Evolutionary conservation across 2,113 vertebrate species (phyloP), one percentile per base, ranked within the genome.

Genomic region (Microcebus jonahi): DNA sequence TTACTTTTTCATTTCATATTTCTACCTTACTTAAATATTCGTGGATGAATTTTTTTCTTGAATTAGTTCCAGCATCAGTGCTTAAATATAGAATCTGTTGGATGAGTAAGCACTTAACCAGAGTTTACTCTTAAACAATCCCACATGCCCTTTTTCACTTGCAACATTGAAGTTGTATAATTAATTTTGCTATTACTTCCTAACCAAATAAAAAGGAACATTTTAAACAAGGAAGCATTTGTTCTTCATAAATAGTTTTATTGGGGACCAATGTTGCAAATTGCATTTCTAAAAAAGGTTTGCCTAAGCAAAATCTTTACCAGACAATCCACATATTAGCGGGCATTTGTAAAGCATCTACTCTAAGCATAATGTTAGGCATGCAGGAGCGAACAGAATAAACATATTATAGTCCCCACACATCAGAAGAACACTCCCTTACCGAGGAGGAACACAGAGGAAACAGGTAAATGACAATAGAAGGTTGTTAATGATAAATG

Each of bases 1-100:
- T 96, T 48, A 12, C 3, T 48, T 70, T 94, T 91, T 81, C 10
- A 68, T 86, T 86, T 86, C 68, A 73, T 34, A 59, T 90, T 96
- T 53, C 65, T 86, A n/a, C 18, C 36, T 87, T 36, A 79, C 36
- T 91, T 92, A 91, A 91, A 53, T 67, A 96, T 95, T 95, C 87
- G 76, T 36, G 63, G 34, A 82, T 20, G 21, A 70, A 45, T 45
- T 76, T 85, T 79, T 42, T 70, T 68, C 84, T 84, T 90, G 79
- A 89, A 82, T 77, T 67, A 42, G 6, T 88, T 92, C 89, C 90
- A 97, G n/a, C 55, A 68, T 82, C 55, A 70, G 17, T 57, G 68
- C 31, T 87, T 97, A 91, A 95, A 94, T 77, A 96, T 70, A 87
- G 87, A 89, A 25, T 75, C 65, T 65, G 25, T 42, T 12, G 31